phyloP scores from a whole-genome alignment of 2,888 invertebrate genomes.

The Acleris emargana region DNA sequence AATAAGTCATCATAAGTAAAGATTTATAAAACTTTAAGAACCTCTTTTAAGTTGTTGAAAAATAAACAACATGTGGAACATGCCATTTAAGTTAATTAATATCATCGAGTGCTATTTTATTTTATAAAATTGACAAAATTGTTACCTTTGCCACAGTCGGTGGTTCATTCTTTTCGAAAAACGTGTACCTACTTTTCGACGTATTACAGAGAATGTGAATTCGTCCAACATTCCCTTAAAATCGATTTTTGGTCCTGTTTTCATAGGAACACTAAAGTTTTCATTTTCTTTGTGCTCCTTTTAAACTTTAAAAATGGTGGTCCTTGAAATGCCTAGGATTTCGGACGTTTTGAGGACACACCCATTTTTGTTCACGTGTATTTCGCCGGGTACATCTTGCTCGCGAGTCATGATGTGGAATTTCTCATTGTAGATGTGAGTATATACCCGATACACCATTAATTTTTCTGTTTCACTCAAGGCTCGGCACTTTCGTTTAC shows the following conservation, averaged over 20 bases:
- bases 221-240: neutral
- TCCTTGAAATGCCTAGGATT: conserved; percentile 10
- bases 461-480: neutral
- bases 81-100: neutral
- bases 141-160: conserved; percentile 17
- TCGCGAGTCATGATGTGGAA: neutral
- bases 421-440: neutral
- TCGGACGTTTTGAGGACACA: conserved; percentile 15
- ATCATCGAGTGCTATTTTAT: neutral
- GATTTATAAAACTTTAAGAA: no score
- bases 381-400: neutral
- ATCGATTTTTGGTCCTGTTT: conserved; percentile 3
- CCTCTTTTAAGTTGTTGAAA: neutral
- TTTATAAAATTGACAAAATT: neutral
- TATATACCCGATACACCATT: neutral
- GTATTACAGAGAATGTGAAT: conserved; percentile 3
- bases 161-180: conserved; percentile 14
- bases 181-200: conserved; percentile 2
- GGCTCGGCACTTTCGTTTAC: neutral
- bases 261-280: conserved; percentile 6
- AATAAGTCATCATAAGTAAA: no score
- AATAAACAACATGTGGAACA: neutral
- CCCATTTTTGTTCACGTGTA: conserved; percentile 9
- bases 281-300: conserved; percentile 17
- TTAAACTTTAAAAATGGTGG: conserved; percentile 10